Base-by-base conservation (phyloP, 2,113 vertebrate genomes). In the Cairina moschata region DNA sequence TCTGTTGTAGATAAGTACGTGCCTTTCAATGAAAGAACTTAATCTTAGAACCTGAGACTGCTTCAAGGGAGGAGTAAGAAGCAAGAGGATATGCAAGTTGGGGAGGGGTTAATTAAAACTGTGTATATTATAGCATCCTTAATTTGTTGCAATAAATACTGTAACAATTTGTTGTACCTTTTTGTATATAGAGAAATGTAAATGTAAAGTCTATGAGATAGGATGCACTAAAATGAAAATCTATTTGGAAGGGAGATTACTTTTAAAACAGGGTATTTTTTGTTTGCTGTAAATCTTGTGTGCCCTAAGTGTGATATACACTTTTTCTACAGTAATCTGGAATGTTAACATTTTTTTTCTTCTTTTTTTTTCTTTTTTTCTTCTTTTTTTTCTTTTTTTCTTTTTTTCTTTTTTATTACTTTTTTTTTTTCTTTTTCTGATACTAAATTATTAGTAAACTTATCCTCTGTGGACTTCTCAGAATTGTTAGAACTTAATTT, bases 1-100 rank as follows among this genome's bases (percentile, higher is more conserved):
- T 93, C 81, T 88, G 2, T 98, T 98, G 31, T 96, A 98, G 98
- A 98, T 98, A 97, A 97, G 95, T 96, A 95, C 96, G 95, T 98
- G 98, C 98, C 98, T 98, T 98, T 97, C 96, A 91, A 48, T 97
- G 96, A 97, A 93, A 97, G 79, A 93, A 96, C 83, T 93, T 97
- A 94, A 86, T 97, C 95, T 96, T 97, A 97, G 78, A 97, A 90
- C 96, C 94, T 95, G 74, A 94, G 88, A 80, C 91, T 88, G 88
- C 96, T 97, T 84, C 96, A 78, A 93, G 95, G 93, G 92, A 97
- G 91, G 96, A 98, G 92, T 96, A 95, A 97, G 96, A 98, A 98
- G 88, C 88, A 93, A 96, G 63, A 90, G 85, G 34, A 59, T 97
- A 62, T 94, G 56, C 75, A 84, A 78, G 56, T 48, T 92, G 63